phyloP scores from a whole-genome alignment of 2,888 invertebrate genomes.

The Drosophila tanythrix region DNA sequence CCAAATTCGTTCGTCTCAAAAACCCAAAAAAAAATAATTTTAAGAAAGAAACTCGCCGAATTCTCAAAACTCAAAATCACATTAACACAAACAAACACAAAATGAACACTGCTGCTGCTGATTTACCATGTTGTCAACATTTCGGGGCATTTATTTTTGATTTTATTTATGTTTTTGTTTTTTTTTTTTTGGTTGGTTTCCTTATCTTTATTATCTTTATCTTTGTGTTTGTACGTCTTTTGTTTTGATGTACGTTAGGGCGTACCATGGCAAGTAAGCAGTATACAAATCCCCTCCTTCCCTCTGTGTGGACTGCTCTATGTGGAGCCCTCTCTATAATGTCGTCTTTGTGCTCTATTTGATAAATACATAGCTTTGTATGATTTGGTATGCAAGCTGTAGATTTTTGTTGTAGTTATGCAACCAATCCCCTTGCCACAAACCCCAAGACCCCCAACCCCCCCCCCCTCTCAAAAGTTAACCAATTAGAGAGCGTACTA shows the following conservation, averaged over 20 bases:
- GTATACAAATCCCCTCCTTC: background rate
- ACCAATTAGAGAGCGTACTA: slow-evolving; percentile 32
- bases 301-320: background rate
- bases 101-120: slow-evolving; percentile 25
- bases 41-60: slow-evolving; percentile 4
- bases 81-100: slow-evolving; percentile 13
- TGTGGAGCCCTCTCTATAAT: background rate
- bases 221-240: background rate
- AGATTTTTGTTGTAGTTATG: slow-evolving; percentile 43
- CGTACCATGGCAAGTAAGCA: slow-evolving; percentile 2
- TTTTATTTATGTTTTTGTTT: slow-evolving; percentile 8
- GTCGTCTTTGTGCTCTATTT: slow-evolving; percentile 8
- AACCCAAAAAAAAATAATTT: background rate
- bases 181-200: background rate
- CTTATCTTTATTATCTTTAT: background rate
- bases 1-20: slow-evolving; percentile 3
- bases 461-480: background rate
- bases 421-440: slow-evolving; percentile 20
- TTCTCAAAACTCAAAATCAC: slow-evolving; percentile 10
- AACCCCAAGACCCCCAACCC: background rate
- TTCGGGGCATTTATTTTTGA: slow-evolving; percentile 17
- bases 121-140: slow-evolving; percentile 59
- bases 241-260: slow-evolving; percentile 20
- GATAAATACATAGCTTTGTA: slow-evolving; percentile 22
- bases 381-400: slow-evolving; percentile 40